Percentiles rank a stretch among this genome's conserved stretches.
Conservation (phyloP, 2,797 vertebrate species). For the Myotis myotis region DNA sequence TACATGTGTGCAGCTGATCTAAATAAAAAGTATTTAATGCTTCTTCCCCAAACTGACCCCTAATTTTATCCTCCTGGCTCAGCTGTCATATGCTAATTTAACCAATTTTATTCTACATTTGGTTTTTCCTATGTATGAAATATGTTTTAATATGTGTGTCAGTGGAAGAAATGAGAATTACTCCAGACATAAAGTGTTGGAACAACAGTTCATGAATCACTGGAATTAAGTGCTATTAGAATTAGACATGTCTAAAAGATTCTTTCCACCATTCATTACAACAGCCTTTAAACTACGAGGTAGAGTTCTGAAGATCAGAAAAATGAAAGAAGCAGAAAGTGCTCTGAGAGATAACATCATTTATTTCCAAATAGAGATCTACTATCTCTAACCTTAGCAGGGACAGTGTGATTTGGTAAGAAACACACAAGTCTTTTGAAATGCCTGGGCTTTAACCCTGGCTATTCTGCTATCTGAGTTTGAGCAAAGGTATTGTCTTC, state of each 20-base stretch:
- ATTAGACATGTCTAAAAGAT: neutral
- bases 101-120: neutral
- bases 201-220: neutral
- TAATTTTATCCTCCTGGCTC: neutral
- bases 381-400: neutral
- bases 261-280: neutral
- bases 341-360: neutral
- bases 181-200: neutral
- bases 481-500: neutral
- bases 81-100: neutral
- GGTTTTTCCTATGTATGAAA: neutral
- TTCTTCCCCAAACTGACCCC: neutral
- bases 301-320: conserved; percentile 2
- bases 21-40: neutral
- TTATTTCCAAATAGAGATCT: conserved; percentile 15
- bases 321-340: neutral
- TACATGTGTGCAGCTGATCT: neutral
- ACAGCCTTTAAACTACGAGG: neutral
- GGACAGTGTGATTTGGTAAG: neutral
- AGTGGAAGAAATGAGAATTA: neutral
- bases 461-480: neutral
- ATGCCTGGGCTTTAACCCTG: neutral
- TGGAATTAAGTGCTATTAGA: neutral
- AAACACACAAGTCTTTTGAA: neutral
- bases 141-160: neutral